Evolutionary conservation across 2,113 vertebrate genomes (phyloP), one percentile per base, ranked within the genome.

Genomic region (Ellobius talpinus): DNA sequence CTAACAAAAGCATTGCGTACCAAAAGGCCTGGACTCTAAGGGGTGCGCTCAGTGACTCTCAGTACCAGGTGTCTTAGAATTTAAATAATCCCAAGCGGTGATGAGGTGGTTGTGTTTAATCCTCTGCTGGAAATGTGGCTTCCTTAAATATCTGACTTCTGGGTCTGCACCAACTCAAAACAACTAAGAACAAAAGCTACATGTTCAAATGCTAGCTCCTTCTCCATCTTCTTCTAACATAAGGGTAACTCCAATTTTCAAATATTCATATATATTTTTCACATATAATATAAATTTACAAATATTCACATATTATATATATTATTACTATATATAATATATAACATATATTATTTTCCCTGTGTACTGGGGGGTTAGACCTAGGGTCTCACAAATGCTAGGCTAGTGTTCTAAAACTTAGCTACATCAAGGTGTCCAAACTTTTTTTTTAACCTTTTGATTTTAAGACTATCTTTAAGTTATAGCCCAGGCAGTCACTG

Each of bases 61-160:
- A 78, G 26, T 81, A 93, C 92, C 94, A 96, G 89, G 95, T 97
- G 78, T 96, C 84, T 84, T 65, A 47, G 93, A 97, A 94, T 97
- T 95, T 91, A 87, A 93, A 89, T 93, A 93, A 97, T 97, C 93
- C 81, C 76, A 90, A 45, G 42, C 93, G 12, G 39, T 39, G 36
- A 66, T 23, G 89, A 94, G 82, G 50, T 88, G 85, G 66, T 36
- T 95, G 5, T 76, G 36, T 95, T 96, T 87, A 98, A 94, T 90
- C 96, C 92, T 77, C 4, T 36, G 33, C 42, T 68, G 91, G 63
- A 74, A 90, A 97, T 97, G 47, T 92, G 33, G 58, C 95, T 93
- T 94, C 87, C 89, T 95, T 97, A 91, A 93, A 93, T 97, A 96
- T 95, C 68, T 92, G 58, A 89, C 74, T 96, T 96, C 90, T 92